A percentile compares a stretch with the other conserved stretches of the same genome.
These are phyloP conservation scores for Galeopterus variegatus DNA, from an alignment of 2,113 vertebrate species.

Conservation along the genomic window DNA sequence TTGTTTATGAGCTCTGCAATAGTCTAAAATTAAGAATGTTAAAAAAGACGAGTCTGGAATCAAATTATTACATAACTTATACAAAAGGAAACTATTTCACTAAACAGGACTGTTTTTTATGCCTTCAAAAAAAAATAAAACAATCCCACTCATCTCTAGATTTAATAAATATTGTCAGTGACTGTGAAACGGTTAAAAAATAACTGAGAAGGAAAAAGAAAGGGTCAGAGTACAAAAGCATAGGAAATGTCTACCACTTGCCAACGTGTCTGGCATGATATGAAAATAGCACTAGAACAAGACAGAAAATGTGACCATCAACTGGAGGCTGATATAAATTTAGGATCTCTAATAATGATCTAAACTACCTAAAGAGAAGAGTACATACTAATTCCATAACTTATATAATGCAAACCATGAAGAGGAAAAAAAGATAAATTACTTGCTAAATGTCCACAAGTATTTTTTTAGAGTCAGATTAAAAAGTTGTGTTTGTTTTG, in stretches of 20 bases:
- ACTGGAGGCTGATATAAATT: neutral
- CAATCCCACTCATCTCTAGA: neutral
- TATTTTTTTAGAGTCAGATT: constrained; percentile 46
- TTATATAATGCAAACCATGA: constrained; percentile 5
- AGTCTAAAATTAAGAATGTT: constrained; percentile 47
- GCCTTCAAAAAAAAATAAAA: neutral
- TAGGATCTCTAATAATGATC: constrained; percentile 34
- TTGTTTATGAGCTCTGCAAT: neutral
- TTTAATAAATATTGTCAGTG: neutral
- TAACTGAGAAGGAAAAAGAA: constrained; percentile 27
- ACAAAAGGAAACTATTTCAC: constrained; percentile 27
- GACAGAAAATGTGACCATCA: constrained; percentile 33
- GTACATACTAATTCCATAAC: neutral
- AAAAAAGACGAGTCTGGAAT: constrained; percentile 32
- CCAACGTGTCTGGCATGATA: neutral
- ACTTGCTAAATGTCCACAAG: neutral
- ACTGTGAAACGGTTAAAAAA: neutral
- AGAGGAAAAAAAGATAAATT: neutral
- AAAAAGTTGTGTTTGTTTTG: constrained; percentile 46
- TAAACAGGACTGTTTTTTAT: neutral
- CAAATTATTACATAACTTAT: neutral
- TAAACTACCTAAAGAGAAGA: neutral
- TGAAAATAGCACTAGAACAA: constrained; percentile 9
- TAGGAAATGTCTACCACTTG: neutral
- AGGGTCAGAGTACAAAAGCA: neutral